These are phyloP conservation scores for Drosophila subquinaria DNA, from an alignment of 2,888 invertebrate species.

Conservation along the genomic window DNA sequence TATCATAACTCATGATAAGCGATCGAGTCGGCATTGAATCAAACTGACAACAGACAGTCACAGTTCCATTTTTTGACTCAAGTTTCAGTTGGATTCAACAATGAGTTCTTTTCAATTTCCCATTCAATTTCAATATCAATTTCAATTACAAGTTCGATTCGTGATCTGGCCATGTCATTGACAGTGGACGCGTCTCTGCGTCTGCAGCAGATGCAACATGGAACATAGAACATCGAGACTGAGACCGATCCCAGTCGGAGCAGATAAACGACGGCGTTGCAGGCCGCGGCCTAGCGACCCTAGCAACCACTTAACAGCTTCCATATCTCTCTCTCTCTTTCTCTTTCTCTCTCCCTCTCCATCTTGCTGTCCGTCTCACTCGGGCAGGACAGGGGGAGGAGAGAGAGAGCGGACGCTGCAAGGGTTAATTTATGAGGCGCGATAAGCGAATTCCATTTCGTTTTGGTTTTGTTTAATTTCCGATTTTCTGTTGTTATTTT, in stretches of 20 bases:
- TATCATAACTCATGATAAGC: slow-evolving; percentile 66
- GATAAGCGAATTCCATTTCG: slow-evolving; percentile 82
- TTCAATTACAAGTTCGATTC: slow-evolving; percentile 43
- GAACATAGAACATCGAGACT: background rate
- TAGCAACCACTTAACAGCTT: slow-evolving; percentile 55
- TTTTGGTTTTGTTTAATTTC: slow-evolving; percentile 82
- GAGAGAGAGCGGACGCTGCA: slow-evolving; percentile 56
- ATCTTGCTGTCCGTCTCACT: slow-evolving; percentile 23
- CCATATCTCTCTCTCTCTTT: slow-evolving; percentile 2
- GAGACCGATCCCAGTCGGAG: background rate
- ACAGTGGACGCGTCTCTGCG: slow-evolving; percentile 46
- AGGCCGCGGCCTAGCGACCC: slow-evolving; percentile 51
- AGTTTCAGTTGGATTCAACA: slow-evolving; percentile 8
- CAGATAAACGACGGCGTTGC: slow-evolving; percentile 58
- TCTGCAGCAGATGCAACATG: slow-evolving; percentile 12
- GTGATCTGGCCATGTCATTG: slow-evolving; percentile 66
- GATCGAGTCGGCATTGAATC: slow-evolving; percentile 38
- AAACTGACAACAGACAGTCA: slow-evolving; percentile 47
- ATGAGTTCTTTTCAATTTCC: slow-evolving; percentile 31
- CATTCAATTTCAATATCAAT: slow-evolving; percentile 23
- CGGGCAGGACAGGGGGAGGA: background rate
- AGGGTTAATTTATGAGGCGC: slow-evolving; percentile 83
- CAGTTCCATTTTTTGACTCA: slow-evolving; percentile 30
- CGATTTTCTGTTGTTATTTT: slow-evolving; percentile 70
- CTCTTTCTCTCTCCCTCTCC: slow-evolving; percentile 2